Evolutionary conservation across 2,888 invertebrate species (phyloP).

Genomic region (Hemicrepidius hirtus): DNA sequence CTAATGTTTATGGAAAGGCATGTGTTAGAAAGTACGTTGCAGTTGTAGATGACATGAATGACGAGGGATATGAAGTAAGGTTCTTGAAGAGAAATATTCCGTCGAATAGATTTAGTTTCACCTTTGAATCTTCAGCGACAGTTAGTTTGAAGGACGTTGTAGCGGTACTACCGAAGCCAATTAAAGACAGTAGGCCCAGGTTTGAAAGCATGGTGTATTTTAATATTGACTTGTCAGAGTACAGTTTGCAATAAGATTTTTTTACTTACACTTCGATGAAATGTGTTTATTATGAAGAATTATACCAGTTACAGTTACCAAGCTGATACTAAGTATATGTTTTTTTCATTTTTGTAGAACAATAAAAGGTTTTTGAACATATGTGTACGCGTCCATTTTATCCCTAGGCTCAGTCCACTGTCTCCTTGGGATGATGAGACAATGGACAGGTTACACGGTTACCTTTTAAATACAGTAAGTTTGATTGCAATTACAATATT

Average conservation of each 20-base stretch:
- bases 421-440: constrained; percentile 5
- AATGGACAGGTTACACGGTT: not conserved
- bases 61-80: constrained; percentile 20
- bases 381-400: not conserved
- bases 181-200: constrained; percentile 42
- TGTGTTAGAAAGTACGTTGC: constrained; percentile 35
- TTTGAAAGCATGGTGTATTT: constrained; percentile 44
- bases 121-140: constrained; percentile 25
- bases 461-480: not conserved
- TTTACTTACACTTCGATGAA: not conserved
- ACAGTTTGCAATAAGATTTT: constrained; percentile 18
- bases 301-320: too few species aligned
- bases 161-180: constrained; percentile 36
- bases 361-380: not conserved
- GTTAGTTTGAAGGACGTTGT: constrained; percentile 38
- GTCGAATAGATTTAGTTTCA: constrained; percentile 32
- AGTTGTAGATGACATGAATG: constrained; percentile 9
- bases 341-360: not conserved
- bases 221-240: constrained; percentile 37
- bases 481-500: too few species aligned
- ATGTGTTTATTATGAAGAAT: too few species aligned
- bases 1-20: constrained; percentile 35
- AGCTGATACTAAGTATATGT: not conserved
- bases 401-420: constrained; percentile 6
- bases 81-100: constrained; percentile 33